Evolutionary conservation across 1,140 invertebrate species (phyloP).

Genomic region (Oryzaephilus surinamensis): DNA sequence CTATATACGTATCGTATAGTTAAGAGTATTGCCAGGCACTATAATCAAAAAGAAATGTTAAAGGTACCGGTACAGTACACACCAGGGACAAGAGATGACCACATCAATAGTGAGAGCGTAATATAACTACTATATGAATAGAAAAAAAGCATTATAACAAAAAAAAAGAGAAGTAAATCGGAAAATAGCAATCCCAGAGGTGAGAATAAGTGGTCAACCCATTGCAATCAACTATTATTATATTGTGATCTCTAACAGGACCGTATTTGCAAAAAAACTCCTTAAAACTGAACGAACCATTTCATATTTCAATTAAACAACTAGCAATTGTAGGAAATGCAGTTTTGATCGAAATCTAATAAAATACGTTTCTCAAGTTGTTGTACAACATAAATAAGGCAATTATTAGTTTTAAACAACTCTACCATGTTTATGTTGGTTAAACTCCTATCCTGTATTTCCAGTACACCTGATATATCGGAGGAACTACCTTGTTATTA

Average conservation of each 20-base stretch:
- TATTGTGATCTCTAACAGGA: conserved; percentile 2
- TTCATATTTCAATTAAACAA: no score
- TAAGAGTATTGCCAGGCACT: conserved; percentile 15
- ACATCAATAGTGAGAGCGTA: no score
- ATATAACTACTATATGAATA: no score
- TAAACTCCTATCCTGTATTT: conserved; percentile 6
- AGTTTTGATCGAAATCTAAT: not conserved
- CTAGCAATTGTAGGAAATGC: no score
- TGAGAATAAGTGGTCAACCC: conserved; percentile 15
- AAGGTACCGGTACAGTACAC: conserved; percentile 14
- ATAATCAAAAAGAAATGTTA: conserved; percentile 19
- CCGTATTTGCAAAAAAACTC: conserved; percentile 1
- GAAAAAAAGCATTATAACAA: not conserved
- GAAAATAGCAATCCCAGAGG: conserved; percentile 18
- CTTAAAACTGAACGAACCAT: no score
- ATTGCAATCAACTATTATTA: conserved; percentile 10
- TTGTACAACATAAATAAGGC: not conserved
- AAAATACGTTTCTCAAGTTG: conserved; percentile 1
- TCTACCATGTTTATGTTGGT: no score
- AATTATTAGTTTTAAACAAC: conserved; percentile 6
- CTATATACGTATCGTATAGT: conserved; percentile 20
- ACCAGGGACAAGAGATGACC: conserved; percentile 9
- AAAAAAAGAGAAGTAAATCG: conserved; percentile 12
- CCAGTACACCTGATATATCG: conserved; percentile 12
- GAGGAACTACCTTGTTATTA: conserved; percentile 22